Evolutionary conservation across 2,888 invertebrate species (phyloP).

Genomic region (Drosophila falleni): DNA sequence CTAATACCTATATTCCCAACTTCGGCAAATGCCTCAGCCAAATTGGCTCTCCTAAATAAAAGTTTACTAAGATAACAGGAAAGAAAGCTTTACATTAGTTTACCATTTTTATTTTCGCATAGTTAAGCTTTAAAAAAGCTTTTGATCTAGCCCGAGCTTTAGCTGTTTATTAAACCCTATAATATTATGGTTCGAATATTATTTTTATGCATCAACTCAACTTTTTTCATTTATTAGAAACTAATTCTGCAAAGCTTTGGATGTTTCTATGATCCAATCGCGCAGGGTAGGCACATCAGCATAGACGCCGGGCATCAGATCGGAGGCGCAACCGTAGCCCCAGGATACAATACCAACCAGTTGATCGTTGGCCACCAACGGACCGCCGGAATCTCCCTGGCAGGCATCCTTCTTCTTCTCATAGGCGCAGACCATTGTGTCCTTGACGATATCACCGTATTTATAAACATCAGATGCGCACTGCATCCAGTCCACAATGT

Average conservation of each 20-base stretch:
- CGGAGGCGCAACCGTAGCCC: slow-evolving; percentile 79
- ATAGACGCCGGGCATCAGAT: slow-evolving; percentile 75
- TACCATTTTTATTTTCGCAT: not conserved
- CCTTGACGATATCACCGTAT: slow-evolving; percentile 59
- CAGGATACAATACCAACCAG: slow-evolving; percentile 84
- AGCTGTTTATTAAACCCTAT: not conserved
- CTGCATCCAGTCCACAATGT: slow-evolving; percentile 50
- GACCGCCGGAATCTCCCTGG: slow-evolving; percentile 83
- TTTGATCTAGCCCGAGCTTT: not conserved
- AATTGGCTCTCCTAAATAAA: not conserved
- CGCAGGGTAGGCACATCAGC: slow-evolving; percentile 63
- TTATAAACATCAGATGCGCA: slow-evolving; percentile 63
- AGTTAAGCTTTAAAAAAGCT: slow-evolving; percentile 5
- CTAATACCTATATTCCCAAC: too few relatives aligned
- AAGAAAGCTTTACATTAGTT: not conserved
- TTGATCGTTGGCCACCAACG: slow-evolving; percentile 62
- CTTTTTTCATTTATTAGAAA: not conserved
- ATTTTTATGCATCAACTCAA: not conserved
- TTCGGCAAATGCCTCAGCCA: not conserved
- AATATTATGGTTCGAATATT: slow-evolving; percentile 11
- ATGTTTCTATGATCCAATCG: slow-evolving; percentile 63
- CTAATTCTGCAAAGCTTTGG: slow-evolving; percentile 34
- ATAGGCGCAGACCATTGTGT: slow-evolving; percentile 80
- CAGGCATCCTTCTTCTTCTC: slow-evolving; percentile 75
- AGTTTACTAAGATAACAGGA: not conserved